Percentiles rank a stretch among this genome's conserved stretches.
These are phyloP conservation scores for Notothenia coriiceps DNA, from an alignment of 2,113 vertebrate species.

Conservation along the genomic window DNA sequence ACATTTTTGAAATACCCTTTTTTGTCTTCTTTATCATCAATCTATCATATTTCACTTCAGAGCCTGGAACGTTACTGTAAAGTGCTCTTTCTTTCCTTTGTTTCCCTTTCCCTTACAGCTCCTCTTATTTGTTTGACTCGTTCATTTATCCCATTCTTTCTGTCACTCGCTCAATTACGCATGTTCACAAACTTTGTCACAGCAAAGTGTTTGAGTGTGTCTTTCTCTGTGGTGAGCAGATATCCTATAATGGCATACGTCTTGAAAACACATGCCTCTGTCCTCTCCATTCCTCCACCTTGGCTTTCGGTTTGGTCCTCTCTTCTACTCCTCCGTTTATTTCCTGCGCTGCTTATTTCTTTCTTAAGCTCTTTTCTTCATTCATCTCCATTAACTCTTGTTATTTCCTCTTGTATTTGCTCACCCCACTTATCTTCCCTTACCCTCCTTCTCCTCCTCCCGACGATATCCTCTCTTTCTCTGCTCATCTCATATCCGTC, in stretches of 20 bases:
- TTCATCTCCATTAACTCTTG: slow-evolving; percentile 56
- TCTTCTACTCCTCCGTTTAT: background rate
- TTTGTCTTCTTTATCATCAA: background rate
- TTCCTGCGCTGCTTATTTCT: background rate
- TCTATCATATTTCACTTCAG: background rate
- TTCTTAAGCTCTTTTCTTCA: slow-evolving; percentile 13
- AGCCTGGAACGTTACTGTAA: background rate
- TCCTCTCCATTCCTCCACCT: background rate
- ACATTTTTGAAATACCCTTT: background rate
- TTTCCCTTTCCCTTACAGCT: background rate
- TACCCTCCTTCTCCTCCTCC: background rate
- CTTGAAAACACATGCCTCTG: slow-evolving; percentile 20
- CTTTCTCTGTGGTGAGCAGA: slow-evolving; percentile 16
- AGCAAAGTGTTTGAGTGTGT: slow-evolving; percentile 28
- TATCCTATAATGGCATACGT: slow-evolving; percentile 16
- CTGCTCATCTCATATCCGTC: slow-evolving; percentile 21
- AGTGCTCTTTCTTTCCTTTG: background rate
- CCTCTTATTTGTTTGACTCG: background rate
- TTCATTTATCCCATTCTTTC: background rate
- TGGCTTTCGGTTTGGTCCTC: background rate
- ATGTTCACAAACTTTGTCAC: slow-evolving; percentile 31
- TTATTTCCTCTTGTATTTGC: slow-evolving; percentile 28
- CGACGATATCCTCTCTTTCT: slow-evolving; percentile 14
- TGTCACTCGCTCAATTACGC: slow-evolving; percentile 1
- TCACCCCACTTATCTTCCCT: slow-evolving; percentile 21